Evolutionary conservation across 2,888 invertebrate genomes (phyloP).

Genomic region (Polymixis flavicincta): DNA sequence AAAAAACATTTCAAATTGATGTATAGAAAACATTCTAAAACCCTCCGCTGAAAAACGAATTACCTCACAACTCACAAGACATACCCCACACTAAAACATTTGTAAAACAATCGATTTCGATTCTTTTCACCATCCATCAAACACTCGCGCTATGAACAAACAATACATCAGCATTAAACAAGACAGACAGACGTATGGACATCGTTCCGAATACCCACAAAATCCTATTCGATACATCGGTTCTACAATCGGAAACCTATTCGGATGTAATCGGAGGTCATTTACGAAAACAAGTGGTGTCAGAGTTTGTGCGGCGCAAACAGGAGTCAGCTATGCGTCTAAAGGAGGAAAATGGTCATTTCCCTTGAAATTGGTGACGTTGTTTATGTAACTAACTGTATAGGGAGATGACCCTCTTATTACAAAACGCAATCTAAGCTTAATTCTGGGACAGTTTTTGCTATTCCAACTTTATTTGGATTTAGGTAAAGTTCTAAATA

Average conservation of each 20-base stretch:
- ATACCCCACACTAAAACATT: conserved; percentile 23
- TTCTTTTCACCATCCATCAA: conserved; percentile 54
- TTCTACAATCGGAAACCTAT: conserved; percentile 43
- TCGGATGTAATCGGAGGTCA: conserved; percentile 34
- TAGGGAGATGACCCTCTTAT: neutral
- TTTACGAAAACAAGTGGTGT: conserved; percentile 35
- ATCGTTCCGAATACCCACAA: conserved; percentile 49
- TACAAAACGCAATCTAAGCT: no score
- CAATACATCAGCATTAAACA: conserved; percentile 60
- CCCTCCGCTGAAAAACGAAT: conserved; percentile 22
- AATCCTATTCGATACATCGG: conserved; percentile 54
- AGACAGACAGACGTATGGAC: conserved; percentile 52
- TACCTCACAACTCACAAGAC: conserved; percentile 7
- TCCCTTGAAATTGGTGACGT: no score
- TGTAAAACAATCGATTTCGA: conserved; percentile 46
- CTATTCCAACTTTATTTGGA: no score
- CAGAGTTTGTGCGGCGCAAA: conserved; percentile 12
- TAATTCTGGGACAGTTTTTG: no score
- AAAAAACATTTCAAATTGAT: conserved; percentile 3
- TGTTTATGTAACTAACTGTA: neutral
- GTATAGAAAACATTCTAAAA: conserved; percentile 20
- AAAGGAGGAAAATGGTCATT: neutral
- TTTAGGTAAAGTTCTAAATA: no score
- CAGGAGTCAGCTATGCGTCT: neutral
- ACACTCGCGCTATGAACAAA: conserved; percentile 40